Evolutionary conservation across 2,888 invertebrate species (phyloP), one percentile per base, ranked within the genome.

Genomic region (Odontocerum albicorne): DNA sequence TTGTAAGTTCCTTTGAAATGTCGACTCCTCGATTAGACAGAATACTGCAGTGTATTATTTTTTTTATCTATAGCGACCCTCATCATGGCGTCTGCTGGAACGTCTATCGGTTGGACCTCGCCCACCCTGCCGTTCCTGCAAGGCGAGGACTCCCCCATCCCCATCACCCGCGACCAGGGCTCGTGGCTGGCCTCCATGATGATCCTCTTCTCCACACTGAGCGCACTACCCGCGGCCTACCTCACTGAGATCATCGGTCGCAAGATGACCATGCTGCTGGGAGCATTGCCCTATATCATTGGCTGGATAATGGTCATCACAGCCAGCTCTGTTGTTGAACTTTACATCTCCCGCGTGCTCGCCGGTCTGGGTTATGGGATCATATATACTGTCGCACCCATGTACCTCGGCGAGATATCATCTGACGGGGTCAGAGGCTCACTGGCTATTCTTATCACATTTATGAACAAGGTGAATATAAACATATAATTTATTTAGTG

Each of bases 111-210:
- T 43, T 83, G 84, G 83, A 79, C 83, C 8, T 83, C 83, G 43
- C 83, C 83, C 8, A 80, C 81, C 20, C 66, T 84, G 13, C 73
- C 77, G n/a, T 72, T 74, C 65, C 72, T 84, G 2, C 66, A 72
- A 50, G 71, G 69, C 35, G 62, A 69, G 17, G 67, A 74, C 22
- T 79, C 81, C 62, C 65, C 69, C 8, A 81, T 82, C 64, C 75
- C 73, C 35, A 76, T 81, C 43, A 70, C 74, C 15, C 57, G 68
- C 17, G 75, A 75, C 57, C 73, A 83, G 65, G 79, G 80, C 62
- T 82, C 83, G 63, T 82, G 82, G 82, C 77, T 84, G 67, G 83
- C 82, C 1, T 83, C 85, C 35, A 79, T 86, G 64, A 84, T 83
- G 69, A 77, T 85, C 59, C 71, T 86, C 40, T 86, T 85, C 62